phyloP scores from a whole-genome alignment of 1,140 invertebrate genomes.

The Meloidogyne floridensis region DNA sequence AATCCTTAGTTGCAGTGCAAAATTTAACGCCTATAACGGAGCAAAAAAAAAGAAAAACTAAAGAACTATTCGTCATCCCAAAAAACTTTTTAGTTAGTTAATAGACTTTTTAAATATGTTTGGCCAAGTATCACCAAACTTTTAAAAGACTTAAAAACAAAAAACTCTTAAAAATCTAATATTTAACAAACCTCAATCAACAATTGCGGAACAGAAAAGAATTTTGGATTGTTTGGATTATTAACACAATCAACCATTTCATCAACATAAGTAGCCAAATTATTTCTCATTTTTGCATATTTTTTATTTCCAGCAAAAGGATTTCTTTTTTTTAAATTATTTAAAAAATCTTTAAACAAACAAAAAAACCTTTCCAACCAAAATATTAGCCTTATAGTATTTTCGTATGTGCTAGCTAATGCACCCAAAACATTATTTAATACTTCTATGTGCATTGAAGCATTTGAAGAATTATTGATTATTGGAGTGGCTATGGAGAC shows the following conservation, averaged over 20 bases:
- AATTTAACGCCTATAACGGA: too few relatives aligned
- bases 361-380: conserved; percentile 46
- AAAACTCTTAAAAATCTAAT: conserved; percentile 2
- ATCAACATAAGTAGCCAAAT: conserved; percentile 25
- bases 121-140: too few relatives aligned
- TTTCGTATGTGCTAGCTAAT: conserved; percentile 41
- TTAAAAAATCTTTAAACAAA: not conserved
- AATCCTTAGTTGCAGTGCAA: too few relatives aligned
- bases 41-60: too few relatives aligned
- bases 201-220: conserved; percentile 50
- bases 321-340: conserved; percentile 10
- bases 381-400: conserved; percentile 46
- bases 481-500: conserved; percentile 41
- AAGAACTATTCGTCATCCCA: too few relatives aligned
- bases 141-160: too few relatives aligned
- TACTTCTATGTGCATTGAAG: conserved; percentile 38
- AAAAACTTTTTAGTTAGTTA: too few relatives aligned
- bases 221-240: conserved; percentile 50
- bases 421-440: conserved; percentile 46
- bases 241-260: conserved; percentile 51
- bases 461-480: conserved; percentile 44
- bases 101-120: too few relatives aligned
- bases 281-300: conserved; percentile 17
- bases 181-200: conserved; percentile 40
- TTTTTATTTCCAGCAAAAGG: conserved; percentile 22